phyloP scores from a whole-genome alignment of 2,113 vertebrate genomes.

The Rhombomys opimus region DNA sequence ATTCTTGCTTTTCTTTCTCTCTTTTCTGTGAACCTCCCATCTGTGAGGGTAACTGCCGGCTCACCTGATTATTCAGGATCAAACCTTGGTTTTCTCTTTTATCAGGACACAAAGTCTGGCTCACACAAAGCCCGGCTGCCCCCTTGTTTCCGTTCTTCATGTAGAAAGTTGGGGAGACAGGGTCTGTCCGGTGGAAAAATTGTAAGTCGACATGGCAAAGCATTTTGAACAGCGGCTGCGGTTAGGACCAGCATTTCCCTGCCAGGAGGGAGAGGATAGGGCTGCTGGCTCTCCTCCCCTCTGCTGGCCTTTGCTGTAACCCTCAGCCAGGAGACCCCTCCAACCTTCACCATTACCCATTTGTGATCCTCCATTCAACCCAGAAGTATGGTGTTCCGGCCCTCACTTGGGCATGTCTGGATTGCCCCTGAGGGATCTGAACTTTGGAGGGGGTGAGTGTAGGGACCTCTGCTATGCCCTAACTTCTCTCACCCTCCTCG shows the following conservation, averaged over 20 bases:
- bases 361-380: background rate
- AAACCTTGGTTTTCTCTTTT: background rate
- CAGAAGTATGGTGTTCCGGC: background rate
- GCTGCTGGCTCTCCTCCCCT: rapidly evolving
- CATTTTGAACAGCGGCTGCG: background rate
- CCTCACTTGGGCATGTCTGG: background rate
- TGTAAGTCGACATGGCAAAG: background rate
- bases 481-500: background rate
- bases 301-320: background rate
- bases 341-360: rapidly evolving
- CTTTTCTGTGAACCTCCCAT: background rate
- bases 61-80: background rate
- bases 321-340: background rate
- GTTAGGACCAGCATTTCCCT: background rate
- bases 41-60: background rate
- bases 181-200: rapidly evolving
- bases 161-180: background rate
- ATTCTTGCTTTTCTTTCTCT: background rate
- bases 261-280: background rate
- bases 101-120: no score
- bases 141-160: background rate
- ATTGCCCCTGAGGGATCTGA: background rate
- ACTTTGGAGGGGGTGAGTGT: no score
- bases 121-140: background rate
- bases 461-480: background rate